These are phyloP conservation scores for Peucedramus taeniatus DNA, from an alignment of 2,113 vertebrate species.

Conservation along the genomic window DNA sequence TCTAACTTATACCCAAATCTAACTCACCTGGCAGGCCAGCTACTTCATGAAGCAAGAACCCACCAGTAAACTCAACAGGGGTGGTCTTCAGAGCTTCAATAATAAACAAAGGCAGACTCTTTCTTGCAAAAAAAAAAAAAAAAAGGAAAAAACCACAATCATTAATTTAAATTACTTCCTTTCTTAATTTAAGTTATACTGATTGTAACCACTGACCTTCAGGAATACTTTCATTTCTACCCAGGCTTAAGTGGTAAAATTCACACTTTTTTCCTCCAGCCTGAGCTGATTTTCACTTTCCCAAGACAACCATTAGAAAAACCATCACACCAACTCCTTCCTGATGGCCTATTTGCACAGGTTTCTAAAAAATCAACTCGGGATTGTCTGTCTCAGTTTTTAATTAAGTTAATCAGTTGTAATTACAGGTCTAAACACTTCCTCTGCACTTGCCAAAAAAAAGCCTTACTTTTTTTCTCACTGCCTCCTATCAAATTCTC, in stretches of 20 bases:
- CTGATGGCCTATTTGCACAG: neutral
- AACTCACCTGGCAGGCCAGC: neutral
- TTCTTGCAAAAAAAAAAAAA: too few relatives aligned
- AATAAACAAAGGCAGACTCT: neutral
- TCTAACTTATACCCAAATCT: neutral
- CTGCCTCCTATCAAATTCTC: neutral
- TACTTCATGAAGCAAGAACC: neutral
- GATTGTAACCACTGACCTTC: neutral
- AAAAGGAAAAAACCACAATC: neutral
- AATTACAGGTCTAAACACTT: conserved; percentile 44
- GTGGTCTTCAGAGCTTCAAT: neutral
- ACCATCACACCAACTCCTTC: neutral
- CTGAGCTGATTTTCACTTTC: neutral
- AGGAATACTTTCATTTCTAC: neutral
- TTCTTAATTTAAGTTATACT: neutral
- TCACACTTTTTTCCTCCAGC: neutral
- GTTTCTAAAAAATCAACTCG: conserved; percentile 25
- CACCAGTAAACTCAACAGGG: neutral
- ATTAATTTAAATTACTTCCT: neutral
- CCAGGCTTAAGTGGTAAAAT: neutral
- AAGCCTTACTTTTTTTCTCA: neutral
- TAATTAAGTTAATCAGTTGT: conserved; percentile 56
- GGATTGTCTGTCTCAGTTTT: conserved; percentile 32
- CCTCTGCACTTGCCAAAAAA: conserved; percentile 31
- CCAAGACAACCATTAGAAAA: neutral